A percentile compares a stretch with the other conserved stretches of the same genome.
Evolutionary conservation across 1,140 invertebrate genomes (phyloP).

Genomic region (Lycorma delicatula): DNA sequence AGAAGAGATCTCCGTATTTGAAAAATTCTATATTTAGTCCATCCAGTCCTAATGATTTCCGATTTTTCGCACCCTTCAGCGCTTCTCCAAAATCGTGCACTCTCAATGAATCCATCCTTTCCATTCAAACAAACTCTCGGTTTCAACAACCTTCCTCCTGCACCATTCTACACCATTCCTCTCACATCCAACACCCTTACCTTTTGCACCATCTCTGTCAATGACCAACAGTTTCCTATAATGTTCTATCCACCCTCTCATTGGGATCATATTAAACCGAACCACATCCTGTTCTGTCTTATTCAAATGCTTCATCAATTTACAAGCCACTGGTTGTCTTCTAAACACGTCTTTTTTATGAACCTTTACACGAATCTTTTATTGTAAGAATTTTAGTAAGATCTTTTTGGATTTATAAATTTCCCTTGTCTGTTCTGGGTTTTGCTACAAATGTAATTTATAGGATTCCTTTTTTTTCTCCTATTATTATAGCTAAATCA

Average conservation of each 20-base stretch:
- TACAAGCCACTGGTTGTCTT: neutral
- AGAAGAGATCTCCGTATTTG: neutral
- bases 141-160: no score
- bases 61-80: neutral
- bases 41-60: neutral
- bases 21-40: no score
- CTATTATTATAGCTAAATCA: neutral
- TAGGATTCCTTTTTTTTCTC: neutral
- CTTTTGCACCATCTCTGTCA: neutral
- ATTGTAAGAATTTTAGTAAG: neutral
- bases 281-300: neutral
- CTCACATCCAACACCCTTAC: neutral
- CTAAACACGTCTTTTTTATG: neutral
- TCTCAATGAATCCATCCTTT: neutral
- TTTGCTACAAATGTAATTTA: neutral
- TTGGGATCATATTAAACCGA: neutral
- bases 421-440: neutral
- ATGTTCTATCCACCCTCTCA: neutral
- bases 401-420: neutral
- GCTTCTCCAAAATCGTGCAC: neutral
- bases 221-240: neutral
- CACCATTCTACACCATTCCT: no score
- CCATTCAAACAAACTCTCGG: neutral
- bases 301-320: neutral
- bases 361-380: neutral